A percentile compares a stretch with the other conserved stretches of the same genome.
These are phyloP conservation scores for Eristalis tenax DNA, from an alignment of 2,888 invertebrate genomes.

Conservation along the genomic window DNA sequence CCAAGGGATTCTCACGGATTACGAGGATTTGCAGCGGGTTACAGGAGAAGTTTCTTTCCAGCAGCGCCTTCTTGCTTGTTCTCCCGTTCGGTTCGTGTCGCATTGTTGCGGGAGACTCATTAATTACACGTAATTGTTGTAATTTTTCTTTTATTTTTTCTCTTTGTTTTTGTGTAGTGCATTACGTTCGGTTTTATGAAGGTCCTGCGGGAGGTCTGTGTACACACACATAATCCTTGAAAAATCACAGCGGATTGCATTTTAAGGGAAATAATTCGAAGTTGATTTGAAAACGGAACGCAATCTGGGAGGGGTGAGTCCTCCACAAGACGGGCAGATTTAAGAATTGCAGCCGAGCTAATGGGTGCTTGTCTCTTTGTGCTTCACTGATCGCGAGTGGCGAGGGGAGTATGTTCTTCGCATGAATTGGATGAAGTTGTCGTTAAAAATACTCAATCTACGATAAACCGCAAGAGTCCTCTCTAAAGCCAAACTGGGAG, in stretches of 20 bases:
- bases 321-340: not conserved
- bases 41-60: slow-evolving; percentile 53
- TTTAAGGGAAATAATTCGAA: slow-evolving; percentile 32
- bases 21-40: slow-evolving; percentile 54
- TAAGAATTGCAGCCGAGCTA: too few relatives aligned
- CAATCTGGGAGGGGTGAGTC: not conserved
- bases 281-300: not conserved
- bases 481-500: too few relatives aligned
- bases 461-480: too few relatives aligned
- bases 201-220: not conserved
- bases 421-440: too few relatives aligned
- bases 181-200: not conserved
- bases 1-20: slow-evolving; percentile 59
- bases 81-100: slow-evolving; percentile 37
- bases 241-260: slow-evolving; percentile 21
- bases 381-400: too few relatives aligned
- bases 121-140: slow-evolving; percentile 62
- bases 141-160: slow-evolving; percentile 15
- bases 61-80: slow-evolving; percentile 30
- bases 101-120: slow-evolving; percentile 61
- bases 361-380: too few relatives aligned
- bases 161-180: not conserved
- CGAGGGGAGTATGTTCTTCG: too few relatives aligned
- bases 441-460: too few relatives aligned
- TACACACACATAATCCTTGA: slow-evolving; percentile 25